Evolutionary conservation across 2,888 invertebrate species (phyloP), one percentile per base, ranked within the genome.

Genomic region (Mesochorus sp.): DNA sequence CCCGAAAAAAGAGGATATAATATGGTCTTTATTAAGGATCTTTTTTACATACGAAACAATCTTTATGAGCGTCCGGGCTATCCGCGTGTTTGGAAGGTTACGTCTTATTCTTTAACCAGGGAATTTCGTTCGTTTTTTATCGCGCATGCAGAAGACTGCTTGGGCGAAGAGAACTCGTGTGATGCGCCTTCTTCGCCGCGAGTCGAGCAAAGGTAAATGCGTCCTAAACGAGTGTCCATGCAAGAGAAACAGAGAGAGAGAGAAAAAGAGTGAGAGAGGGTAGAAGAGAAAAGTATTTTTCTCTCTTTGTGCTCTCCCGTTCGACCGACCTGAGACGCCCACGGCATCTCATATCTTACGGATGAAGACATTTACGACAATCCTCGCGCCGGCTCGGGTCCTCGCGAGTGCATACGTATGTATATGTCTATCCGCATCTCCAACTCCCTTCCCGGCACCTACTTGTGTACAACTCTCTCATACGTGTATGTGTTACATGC

Each of bases 341-440:
- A 88, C 88, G 85, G 85, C 85, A 82, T 86, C 88, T 90, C 89
- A 88, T 90, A 90, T 90, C 89, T 90, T 88, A 88, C 86, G 87
- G 86, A 90, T 90, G 89, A 89, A 90, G 89, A 90, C 90, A 86
- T 90, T 90, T 89, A 90, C 89, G 90, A 90, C 86, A 85, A 90
- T 88, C 88, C 88, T 88, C 85, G 85, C 86, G 82, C 88, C 84
- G 61, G 66, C 66, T 55, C 71, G 24, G 34, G 55, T 72, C 66
- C 76, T 66, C 72, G 31, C 55, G 44, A 17, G 28, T 51, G 14
- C 42, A 72, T 44, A 57, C 51, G 55, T 68, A 24, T 34, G 8
- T 49, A 10, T 39, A 21, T 47, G 26, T 34, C 47, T 51, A 21
- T 28, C 26, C 12, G 21, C 17, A 49, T 39, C 34, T 4, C 24